Base-by-base conservation (phyloP, 2,113 vertebrate genomes). In the Sinocyclocheilus maitianheensis region DNA sequence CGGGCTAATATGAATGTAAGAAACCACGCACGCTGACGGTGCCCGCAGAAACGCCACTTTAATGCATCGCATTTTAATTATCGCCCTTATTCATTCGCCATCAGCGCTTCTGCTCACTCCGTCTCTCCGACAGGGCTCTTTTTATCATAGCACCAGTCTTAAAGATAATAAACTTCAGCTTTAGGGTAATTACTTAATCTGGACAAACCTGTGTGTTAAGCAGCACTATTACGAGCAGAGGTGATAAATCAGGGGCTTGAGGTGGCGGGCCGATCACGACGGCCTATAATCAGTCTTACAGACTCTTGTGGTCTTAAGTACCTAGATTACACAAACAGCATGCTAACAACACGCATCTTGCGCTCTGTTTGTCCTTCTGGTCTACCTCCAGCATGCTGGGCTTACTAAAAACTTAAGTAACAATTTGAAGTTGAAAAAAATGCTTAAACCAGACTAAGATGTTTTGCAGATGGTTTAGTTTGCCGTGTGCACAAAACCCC, bases 161-260 rank as follows among this genome's bases (percentile, higher is more conserved):
- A 92, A 92, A 96, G 96, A 97, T 97, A 98, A 97, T 96, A 96
- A 96, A 96, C 95, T 96, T 97, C 93, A 94, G 96, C 96, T 97
- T 97, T 96, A 93, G 97, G 96, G 96, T 97, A 98, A 97, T 99
- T 98, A 97, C 96, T 97, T 97, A 97, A 98, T 97, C 96, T 97
- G 95, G 96, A 97, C 96, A 97, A 98, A 97, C 96, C 95, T 95
- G 95, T 95, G 95, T 96, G 96, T 97, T 98, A 97, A 97, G 96
- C 96, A 98, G 96, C 83, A 95, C 97, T 96, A 96, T 97, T 98
- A 97, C 94, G 89, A 63, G 90, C 93, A 90, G 90, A 85, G 90
- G 88, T 89, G 93, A 98, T 98, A 95, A 97, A 98, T 98, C 97
- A 97, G 94, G 3, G 30, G 89, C 85, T 86, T 88, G 93, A 94